Evolutionary conservation across 2,113 vertebrate species (phyloP), one percentile per base, ranked within the genome.

Genomic region (Proterorhinus semilunaris): DNA sequence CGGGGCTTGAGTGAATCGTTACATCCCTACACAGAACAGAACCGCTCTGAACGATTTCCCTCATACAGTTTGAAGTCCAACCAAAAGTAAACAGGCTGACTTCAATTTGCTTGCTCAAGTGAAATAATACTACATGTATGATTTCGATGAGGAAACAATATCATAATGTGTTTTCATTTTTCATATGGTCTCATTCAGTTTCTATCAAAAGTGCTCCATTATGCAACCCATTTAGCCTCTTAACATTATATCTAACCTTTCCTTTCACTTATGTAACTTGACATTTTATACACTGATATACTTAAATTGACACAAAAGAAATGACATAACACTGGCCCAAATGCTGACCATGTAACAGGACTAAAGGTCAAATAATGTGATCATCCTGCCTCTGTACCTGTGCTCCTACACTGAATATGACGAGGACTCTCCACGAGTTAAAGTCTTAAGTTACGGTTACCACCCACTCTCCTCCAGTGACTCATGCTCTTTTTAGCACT

Each of bases 391-490:
- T 11, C 13, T 66, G 53, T 10, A 8, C 17, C 0, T 17, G 62
- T 57, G 63, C 36, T 65, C 61, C 51, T 12, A 43, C 59, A 54
- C 54, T 50, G 58, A 47, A 43, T 36, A 13, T 42, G 52, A 72
- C 8, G 52, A 51, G 66, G 15, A 10, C 12, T 71, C 81, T 72
- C 62, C 42, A n/a, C 4, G 55, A 67, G 62, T 62, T 65, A 62
- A 65, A 15, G 11, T 69, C 55, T 66, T 72, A 50, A 68, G 76
- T 71, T 71, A 36, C 27, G 27, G 27, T 68, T 72, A 49, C 75
- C 75, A 73, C 87, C 76, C 67, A 84, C 82, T 84, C 79, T 7
- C 6, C 57, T 73, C 16, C 44, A 78, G 79, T 89, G 86, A 89
- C 82, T 89, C 86, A 89, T 59, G 77, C 73, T 48, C 47, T 65